Conservation (phyloP, 2,113 vertebrate species). For the Thalassarche chlororhynchos region DNA sequence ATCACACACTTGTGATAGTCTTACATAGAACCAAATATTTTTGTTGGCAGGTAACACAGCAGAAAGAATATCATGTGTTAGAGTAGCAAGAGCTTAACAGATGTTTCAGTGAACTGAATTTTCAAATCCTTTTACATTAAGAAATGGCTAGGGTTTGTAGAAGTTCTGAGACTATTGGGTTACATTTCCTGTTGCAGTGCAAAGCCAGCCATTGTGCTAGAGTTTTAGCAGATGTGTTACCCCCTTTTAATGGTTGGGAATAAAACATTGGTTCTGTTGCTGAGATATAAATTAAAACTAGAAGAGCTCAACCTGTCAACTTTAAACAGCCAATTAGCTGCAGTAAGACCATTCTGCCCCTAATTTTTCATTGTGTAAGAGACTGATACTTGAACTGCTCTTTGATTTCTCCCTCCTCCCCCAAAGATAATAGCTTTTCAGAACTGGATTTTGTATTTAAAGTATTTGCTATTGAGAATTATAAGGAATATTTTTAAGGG, state of each 20-base stretch:
- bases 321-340: constrained; percentile 58
- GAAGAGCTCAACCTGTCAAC: constrained; percentile 61
- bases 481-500: not conserved
- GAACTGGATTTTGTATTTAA: not conserved
- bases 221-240: constrained; percentile 76
- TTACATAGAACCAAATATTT: constrained; percentile 79
- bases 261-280: constrained; percentile 50
- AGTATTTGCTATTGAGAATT: not conserved
- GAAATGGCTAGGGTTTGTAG: constrained; percentile 67
- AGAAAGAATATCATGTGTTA: constrained; percentile 75
- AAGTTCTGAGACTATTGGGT: constrained; percentile 77
- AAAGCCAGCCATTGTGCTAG: constrained; percentile 73
- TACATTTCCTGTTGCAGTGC: constrained; percentile 77
- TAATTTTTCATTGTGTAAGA: constrained; percentile 22
- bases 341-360: constrained; percentile 49
- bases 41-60: constrained; percentile 73
- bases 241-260: constrained; percentile 51
- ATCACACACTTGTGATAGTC: constrained; percentile 66
- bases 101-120: constrained; percentile 81
- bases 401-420: not conserved
- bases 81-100: constrained; percentile 78
- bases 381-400: constrained; percentile 36
- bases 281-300: constrained; percentile 68
- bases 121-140: constrained; percentile 79
- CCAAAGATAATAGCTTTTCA: constrained; percentile 12